Evolutionary conservation across 2,113 vertebrate species (phyloP).

Genomic region (Caranx melampygus): DNA sequence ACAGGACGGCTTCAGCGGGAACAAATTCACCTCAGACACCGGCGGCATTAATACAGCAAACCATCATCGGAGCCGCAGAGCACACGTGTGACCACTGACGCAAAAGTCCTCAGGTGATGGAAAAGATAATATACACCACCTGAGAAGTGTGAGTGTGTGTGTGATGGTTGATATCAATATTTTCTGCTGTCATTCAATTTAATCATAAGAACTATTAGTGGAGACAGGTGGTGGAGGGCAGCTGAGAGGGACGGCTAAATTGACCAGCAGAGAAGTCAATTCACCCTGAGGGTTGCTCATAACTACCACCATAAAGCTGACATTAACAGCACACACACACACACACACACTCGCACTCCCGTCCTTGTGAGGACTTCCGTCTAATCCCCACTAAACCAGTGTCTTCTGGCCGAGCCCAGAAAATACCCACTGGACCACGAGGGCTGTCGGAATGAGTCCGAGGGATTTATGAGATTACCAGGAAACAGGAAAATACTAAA

Average conservation of each 20-base stretch:
- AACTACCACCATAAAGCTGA: constrained; percentile 25
- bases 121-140: constrained; percentile 31
- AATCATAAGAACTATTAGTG: constrained; percentile 40
- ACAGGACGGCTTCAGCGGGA: constrained; percentile 4
- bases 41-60: neutral
- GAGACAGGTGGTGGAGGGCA: constrained; percentile 22
- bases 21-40: neutral
- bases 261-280: constrained; percentile 41
- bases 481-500: neutral
- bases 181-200: constrained; percentile 29
- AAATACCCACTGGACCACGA: neutral
- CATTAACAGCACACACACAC: constrained; percentile 5
- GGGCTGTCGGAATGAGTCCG: neutral
- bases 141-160: constrained; percentile 23
- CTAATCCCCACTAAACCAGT: neutral
- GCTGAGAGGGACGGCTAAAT: constrained; percentile 13
- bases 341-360: neutral
- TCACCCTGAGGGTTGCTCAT: constrained; percentile 34
- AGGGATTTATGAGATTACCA: neutral
- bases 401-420: neutral
- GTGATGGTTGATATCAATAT: constrained; percentile 15
- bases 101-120: constrained; percentile 1
- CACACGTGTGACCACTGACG: neutral
- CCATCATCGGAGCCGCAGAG: neutral
- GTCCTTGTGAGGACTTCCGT: neutral